Percentiles rank a stretch among this genome's conserved stretches.
Conservation (phyloP, 2,888 invertebrate genomes). For the Apamea anceps region DNA sequence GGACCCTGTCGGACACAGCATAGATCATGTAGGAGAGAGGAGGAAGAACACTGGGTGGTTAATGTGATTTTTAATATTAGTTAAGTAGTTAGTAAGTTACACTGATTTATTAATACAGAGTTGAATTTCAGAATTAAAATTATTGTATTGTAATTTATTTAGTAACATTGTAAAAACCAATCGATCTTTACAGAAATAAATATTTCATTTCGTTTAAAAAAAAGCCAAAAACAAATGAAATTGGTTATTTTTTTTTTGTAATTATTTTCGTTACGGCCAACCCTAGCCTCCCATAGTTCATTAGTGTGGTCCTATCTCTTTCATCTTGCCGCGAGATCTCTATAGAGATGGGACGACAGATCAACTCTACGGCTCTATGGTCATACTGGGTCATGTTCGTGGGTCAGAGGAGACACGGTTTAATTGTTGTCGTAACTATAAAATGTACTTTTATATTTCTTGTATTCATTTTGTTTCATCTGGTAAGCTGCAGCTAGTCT, state of each 20-base stretch:
- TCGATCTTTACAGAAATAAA: too few relatives aligned
- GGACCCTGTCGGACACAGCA: too few relatives aligned
- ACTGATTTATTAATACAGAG: too few relatives aligned
- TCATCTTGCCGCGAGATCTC: constrained; percentile 54
- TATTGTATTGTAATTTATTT: too few relatives aligned
- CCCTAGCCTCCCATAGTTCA: constrained; percentile 43
- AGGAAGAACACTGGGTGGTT: too few relatives aligned
- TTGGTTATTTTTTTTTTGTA: not conserved
- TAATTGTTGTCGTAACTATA: not conserved
- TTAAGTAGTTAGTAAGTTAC: too few relatives aligned
- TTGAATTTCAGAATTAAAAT: too few relatives aligned
- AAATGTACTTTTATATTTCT: not conserved
- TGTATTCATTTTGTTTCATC: not conserved
- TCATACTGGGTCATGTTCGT: constrained; percentile 20
- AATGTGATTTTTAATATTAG: too few relatives aligned
- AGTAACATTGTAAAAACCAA: too few relatives aligned
- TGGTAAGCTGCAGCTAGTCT: too few relatives aligned
- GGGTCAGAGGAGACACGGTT: constrained; percentile 22
- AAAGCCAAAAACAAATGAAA: not conserved
- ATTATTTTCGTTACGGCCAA: not conserved
- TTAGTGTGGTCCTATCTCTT: constrained; percentile 41
- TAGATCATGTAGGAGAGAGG: too few relatives aligned
- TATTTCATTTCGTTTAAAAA: too few relatives aligned
- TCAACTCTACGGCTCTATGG: constrained; percentile 8
- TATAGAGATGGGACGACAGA: constrained; percentile 12